Evolutionary conservation across 2,888 invertebrate species (phyloP).

Genomic region (Patella caerulea): DNA sequence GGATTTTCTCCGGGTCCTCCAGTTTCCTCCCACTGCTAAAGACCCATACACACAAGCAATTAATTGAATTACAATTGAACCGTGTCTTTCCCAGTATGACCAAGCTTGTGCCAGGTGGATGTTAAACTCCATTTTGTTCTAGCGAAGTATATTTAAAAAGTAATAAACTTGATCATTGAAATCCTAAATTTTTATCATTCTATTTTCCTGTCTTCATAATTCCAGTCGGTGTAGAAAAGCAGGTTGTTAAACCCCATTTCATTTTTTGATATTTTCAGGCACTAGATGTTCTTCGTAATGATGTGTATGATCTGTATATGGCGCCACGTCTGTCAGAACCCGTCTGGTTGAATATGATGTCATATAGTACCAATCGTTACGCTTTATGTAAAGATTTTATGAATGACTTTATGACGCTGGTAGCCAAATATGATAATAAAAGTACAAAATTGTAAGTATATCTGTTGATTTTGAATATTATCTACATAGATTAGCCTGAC

Average conservation of each 20-base stretch:
- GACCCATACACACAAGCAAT: no score
- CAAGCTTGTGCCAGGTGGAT: no score
- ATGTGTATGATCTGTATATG: constrained; percentile 80
- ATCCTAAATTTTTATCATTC: background rate
- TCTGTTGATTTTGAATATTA: no score
- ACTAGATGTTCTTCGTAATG: constrained; percentile 70
- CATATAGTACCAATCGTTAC: constrained; percentile 73
- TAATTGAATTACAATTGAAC: no score
- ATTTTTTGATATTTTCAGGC: constrained; percentile 55
- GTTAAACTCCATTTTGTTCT: no score
- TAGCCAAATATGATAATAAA: constrained; percentile 81
- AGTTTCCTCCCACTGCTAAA: no score
- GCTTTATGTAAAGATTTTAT: constrained; percentile 69
- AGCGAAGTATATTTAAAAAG: no score
- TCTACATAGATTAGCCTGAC: no score
- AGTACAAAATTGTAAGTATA: constrained; percentile 85
- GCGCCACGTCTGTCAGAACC: constrained; percentile 79
- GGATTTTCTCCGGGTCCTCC: no score
- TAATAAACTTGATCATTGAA: background rate
- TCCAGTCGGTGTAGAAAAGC: no score
- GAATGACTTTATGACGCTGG: constrained; percentile 67
- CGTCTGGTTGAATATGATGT: constrained; percentile 78
- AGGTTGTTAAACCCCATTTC: background rate
- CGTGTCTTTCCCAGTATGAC: no score
- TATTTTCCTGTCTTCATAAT: no score